Base-by-base conservation (phyloP, 2,888 invertebrate genomes). In the Hypolimnas misippus region DNA sequence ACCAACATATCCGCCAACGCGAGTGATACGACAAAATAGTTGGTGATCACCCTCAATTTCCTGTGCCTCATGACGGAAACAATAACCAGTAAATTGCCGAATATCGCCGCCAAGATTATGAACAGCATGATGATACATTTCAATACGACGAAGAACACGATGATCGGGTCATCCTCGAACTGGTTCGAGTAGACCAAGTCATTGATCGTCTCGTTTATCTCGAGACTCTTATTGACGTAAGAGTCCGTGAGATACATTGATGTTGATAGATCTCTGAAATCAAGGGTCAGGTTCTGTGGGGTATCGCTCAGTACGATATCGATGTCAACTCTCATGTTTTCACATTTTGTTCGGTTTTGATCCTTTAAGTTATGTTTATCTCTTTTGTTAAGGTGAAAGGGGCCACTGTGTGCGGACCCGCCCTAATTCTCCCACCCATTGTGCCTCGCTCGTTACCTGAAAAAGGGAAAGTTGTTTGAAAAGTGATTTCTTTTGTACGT, bases 1-100 rank as follows among this genome's bases (percentile, higher is more conserved):
- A 99, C 98, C 21, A 98, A 89, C 94, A 98, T 97, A 79, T 98
- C 98, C 7, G 98, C 98, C 73, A 98, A 93, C 0, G 98, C 98
- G 68, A 98, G 88, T 0, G 98, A 98, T 8, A 98, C 98, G 16
- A 99, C 98, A 85, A 98, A 98, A 84, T 97, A 98, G 90, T 98
- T 99, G 66, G 98, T 98, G 70, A 98, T 97, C 21, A 97, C 97
- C 72, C 94, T 85, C 70, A 94, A 78, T 81, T 94, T 94, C 73
- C 94, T 93, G 82, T 94, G 93, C 51, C 91, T 81, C 87, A 89
- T 97, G 93, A 82, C 97, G 86, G 95, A 97, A 40, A 97, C 96
- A 71, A 98, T 98, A 70, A 98, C 98, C 55, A 98, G 90, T 52
- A 97, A 89, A 82, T 98, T 98, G 50, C 98, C 98, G 73, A 98